Conservation (phyloP, 2,113 vertebrate genomes). For the Oceanites oceanicus region DNA sequence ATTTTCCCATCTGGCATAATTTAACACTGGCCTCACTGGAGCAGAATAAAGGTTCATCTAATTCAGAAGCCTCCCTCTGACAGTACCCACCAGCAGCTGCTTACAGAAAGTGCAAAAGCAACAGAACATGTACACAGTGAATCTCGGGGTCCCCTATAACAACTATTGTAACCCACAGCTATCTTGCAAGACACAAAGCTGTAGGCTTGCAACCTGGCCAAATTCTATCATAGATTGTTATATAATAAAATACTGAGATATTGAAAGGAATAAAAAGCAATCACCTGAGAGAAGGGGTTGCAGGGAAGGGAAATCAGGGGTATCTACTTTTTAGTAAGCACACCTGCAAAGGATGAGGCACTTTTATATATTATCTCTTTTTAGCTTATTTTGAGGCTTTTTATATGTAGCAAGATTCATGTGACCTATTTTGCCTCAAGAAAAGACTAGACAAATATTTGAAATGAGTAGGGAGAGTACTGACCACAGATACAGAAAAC, state of each 20-base stretch:
- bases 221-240: not conserved
- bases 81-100: not conserved
- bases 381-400: not conserved
- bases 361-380: not conserved
- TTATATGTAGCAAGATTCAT: not conserved
- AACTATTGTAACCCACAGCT: not conserved
- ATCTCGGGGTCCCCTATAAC: not conserved
- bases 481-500: not conserved
- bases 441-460: not conserved
- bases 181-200: not conserved
- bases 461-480: not conserved
- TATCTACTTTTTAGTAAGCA: not conserved
- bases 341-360: not conserved
- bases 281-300: not conserved
- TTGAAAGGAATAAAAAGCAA: not conserved
- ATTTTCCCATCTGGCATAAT: not conserved
- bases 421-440: not conserved
- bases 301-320: accelerated
- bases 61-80: not conserved
- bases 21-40: not conserved
- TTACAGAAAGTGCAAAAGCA: not conserved
- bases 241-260: not conserved
- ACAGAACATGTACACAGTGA: not conserved
- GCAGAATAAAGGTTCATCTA: not conserved
- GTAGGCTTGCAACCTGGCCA: not conserved